These are phyloP conservation scores for Cephus runcator DNA, from an alignment of 2,888 invertebrate species.

Conservation along the genomic window DNA sequence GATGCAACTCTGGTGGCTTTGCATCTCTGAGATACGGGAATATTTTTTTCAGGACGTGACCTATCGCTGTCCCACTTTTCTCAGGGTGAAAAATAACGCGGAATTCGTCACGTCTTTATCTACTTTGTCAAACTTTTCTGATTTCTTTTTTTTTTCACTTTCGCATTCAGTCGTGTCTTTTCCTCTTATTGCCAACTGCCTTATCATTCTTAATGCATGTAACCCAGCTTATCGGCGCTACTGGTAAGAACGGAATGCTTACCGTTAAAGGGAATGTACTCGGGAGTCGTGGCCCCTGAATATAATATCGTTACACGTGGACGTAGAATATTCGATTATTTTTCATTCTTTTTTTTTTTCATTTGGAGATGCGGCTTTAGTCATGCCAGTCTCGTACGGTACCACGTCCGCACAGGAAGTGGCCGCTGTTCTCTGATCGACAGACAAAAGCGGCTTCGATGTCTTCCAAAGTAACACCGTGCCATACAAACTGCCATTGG, in stretches of 20 bases:
- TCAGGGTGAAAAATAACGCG: neutral
- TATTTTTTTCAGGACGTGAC: neutral
- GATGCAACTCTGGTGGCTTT: neutral
- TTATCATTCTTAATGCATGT: neutral
- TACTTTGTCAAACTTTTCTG: neutral
- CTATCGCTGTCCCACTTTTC: neutral
- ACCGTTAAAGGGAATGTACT: no score
- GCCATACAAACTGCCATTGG: neutral
- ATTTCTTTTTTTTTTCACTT: neutral
- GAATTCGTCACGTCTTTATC: neutral
- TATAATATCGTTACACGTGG: no score
- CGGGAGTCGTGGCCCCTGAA: no score
- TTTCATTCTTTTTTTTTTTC: no score
- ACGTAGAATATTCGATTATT: no score
- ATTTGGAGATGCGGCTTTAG: neutral
- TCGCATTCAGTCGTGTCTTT: neutral
- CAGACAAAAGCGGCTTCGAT: constrained; percentile 3
- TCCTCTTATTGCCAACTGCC: neutral
- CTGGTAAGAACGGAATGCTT: neutral
- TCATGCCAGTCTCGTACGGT: constrained; percentile 36
- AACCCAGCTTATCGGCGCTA: neutral
- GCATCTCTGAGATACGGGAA: neutral
- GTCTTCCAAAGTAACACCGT: neutral
- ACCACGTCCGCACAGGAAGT: constrained; percentile 43
- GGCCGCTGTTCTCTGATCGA: constrained; percentile 21